Evolutionary conservation across 2,888 invertebrate species (phyloP), one percentile per base, ranked within the genome.

Genomic region (Sesamia inferens): DNA sequence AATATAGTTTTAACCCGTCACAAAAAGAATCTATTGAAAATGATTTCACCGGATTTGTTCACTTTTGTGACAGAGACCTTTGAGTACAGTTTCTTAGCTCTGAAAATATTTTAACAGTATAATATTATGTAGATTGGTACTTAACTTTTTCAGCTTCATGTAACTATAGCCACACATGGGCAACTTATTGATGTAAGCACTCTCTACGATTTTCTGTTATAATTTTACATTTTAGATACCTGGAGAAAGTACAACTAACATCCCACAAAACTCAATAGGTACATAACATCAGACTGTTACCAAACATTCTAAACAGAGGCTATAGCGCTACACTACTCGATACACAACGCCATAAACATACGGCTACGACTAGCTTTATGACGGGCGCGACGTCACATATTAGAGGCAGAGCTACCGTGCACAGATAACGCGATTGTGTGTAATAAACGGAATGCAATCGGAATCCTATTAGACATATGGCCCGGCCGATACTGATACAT

Each of bases 401-500:
- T 82, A 79, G 84, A 84, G 77, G 74, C 79, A 76, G 81, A 75
- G 74, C 81, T 66, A 81, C 81, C 82, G 79, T 79, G 83, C 86
- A 87, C 86, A 89, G 90, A 92, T 93, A 93, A 93, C 93, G 89
- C 89, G 92, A 93, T 94, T 93, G 93, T 91, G 92, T 93, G 93
- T 91, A 92, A 93, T 94, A 93, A 93, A 92, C 93, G 93, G 94
- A 92, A 93, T 92, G 92, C 93, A 91, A 93, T 93, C 88, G 88
- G 90, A 92, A 94, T 94, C 94, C 94, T 91, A 94, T 95, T 94
- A 94, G 94, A 93, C 94, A 90, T 93, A 93, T 91, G 93, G 89
- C 85, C 86, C 88, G 80, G 71, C 88, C 84, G 91, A 92, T 92
- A 89, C 83, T 89, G 92, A 90, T 92, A 92, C 91, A 90, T 87